These are phyloP conservation scores for Melieria picta DNA, from an alignment of 2,888 invertebrate species.

Conservation along the genomic window DNA sequence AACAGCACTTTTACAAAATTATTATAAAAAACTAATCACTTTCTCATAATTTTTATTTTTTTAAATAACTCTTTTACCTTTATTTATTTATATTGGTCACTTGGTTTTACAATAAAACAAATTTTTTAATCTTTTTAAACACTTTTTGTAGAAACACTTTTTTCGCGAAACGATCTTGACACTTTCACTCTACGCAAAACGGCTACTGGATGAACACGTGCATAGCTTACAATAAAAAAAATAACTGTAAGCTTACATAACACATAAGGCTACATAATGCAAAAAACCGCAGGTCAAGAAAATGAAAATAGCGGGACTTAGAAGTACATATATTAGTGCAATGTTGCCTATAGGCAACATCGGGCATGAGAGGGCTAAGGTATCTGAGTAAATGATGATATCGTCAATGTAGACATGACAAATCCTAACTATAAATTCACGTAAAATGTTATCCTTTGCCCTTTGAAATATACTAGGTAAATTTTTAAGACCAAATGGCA, in stretches of 20 bases:
- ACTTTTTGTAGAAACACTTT: conserved; percentile 35
- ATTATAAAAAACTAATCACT: conserved; percentile 37
- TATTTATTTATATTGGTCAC: conserved; percentile 30
- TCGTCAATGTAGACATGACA: conserved; percentile 35
- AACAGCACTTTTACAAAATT: conserved; percentile 39
- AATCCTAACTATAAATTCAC: conserved; percentile 39
- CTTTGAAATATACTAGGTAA: conserved; percentile 38
- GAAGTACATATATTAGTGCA: not conserved
- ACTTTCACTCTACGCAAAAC: conserved; percentile 35
- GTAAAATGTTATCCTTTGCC: conserved; percentile 37
- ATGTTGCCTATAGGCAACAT: conserved; percentile 20
- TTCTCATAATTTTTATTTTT: conserved; percentile 24
- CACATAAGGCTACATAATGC: conserved; percentile 32
- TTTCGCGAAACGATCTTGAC: conserved; percentile 34
- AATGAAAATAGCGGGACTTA: conserved; percentile 32
- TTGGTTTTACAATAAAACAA: conserved; percentile 34
- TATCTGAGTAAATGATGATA: conserved; percentile 41
- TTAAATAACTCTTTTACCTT: conserved; percentile 33
- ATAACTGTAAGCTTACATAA: conserved; percentile 33
- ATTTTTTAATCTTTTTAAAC: conserved; percentile 34
- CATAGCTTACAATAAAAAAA: conserved; percentile 32
- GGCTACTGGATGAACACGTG: conserved; percentile 36
- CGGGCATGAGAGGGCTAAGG: conserved; percentile 18
- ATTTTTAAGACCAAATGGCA: conserved; percentile 40
- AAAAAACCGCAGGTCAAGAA: conserved; percentile 36